phyloP scores from a whole-genome alignment of 2,797 vertebrate species.

The Taeniopygia guttata region DNA sequence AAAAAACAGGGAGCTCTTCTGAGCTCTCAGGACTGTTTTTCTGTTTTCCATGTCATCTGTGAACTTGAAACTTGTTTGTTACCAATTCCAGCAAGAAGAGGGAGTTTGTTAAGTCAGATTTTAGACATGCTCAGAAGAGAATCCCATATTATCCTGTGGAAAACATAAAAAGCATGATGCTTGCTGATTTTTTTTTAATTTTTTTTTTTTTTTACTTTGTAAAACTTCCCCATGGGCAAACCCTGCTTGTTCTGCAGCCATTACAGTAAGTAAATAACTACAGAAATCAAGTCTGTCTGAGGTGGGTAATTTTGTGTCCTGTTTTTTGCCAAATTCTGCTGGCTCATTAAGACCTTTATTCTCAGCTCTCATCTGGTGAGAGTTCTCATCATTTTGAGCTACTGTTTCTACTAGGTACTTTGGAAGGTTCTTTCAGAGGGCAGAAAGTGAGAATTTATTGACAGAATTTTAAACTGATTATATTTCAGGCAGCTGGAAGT shows the following conservation, averaged over 20 bases:
- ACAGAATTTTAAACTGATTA: not conserved
- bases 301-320: not conserved
- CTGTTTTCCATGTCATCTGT: no score
- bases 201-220: not conserved
- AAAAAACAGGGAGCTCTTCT: not conserved
- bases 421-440: not conserved
- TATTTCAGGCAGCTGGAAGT: not conserved
- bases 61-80: no score
- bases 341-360: not conserved
- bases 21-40: no score
- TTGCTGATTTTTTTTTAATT: not conserved
- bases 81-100: no score
- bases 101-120: not conserved
- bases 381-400: not conserved
- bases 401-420: not conserved
- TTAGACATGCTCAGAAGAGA: not conserved
- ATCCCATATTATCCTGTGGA: not conserved
- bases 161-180: not conserved
- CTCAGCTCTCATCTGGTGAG: not conserved
- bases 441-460: not conserved
- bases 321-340: not conserved
- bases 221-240: not conserved
- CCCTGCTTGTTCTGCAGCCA: not conserved
- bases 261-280: not conserved
- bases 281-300: not conserved